Percentiles rank a stretch among this genome's conserved stretches.
Evolutionary conservation across 2,797 vertebrate genomes (phyloP).

Genomic region (Crax fasciolata): DNA sequence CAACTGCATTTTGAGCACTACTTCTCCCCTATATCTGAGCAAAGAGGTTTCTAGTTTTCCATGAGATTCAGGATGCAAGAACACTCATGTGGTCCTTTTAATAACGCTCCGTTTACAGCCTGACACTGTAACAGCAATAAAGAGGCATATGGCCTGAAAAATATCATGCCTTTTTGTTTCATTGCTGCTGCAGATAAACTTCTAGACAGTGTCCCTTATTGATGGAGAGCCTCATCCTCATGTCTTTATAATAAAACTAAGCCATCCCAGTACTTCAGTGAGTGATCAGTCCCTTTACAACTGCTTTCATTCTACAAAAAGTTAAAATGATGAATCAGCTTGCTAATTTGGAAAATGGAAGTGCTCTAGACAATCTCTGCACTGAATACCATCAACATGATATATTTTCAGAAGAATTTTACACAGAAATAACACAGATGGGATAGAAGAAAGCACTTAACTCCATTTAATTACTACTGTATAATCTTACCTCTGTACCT

Average conservation of each 20-base stretch:
- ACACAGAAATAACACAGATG: not conserved
- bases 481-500: not conserved
- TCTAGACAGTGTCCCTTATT: not conserved
- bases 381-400: not conserved
- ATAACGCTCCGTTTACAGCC: not conserved
- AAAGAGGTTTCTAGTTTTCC: not conserved
- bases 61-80: not conserved
- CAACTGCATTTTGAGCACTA: not conserved
- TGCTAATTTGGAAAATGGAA: not conserved
- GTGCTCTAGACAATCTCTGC: not conserved
- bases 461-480: slow-evolving; percentile 1
- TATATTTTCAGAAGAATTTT: not conserved
- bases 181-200: slow-evolving; percentile 4
- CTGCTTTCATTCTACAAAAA: not conserved
- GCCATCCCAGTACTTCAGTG: not conserved
- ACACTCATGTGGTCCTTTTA: not conserved
- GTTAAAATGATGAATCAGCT: not conserved
- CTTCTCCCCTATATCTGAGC: not conserved
- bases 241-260: not conserved
- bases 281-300: not conserved
- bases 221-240: not conserved
- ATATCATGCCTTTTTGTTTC: not conserved
- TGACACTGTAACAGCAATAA: not conserved
- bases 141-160: not conserved
- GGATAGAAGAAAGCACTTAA: not conserved